phyloP scores from a whole-genome alignment of 2,888 invertebrate species.

The Uloborus plumipes region DNA sequence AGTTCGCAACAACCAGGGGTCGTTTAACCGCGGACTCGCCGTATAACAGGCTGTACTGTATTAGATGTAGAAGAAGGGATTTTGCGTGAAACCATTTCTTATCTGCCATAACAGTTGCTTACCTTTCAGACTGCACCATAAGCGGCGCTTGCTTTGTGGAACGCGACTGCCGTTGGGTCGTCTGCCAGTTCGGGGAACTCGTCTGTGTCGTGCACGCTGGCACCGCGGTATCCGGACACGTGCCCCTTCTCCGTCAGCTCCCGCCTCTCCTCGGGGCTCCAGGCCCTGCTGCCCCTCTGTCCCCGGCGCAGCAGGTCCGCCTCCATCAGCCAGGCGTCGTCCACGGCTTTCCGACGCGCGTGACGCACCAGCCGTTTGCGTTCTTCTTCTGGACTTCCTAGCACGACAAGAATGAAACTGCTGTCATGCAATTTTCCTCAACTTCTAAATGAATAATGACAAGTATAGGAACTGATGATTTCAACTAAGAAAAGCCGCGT shows the following conservation, averaged over 20 bases:
- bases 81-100: too few relatives aligned
- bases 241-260: slow-evolving; percentile 89
- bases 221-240: slow-evolving; percentile 91
- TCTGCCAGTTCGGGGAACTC: slow-evolving; percentile 92
- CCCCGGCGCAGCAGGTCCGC: slow-evolving; percentile 78
- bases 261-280: slow-evolving; percentile 93
- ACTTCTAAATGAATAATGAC: too few relatives aligned
- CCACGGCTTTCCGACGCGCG: slow-evolving; percentile 85
- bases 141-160: slow-evolving; percentile 75
- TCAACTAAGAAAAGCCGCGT: too few relatives aligned
- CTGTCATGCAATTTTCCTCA: too few relatives aligned
- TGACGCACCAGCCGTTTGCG: slow-evolving; percentile 88
- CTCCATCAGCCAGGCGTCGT: slow-evolving; percentile 93
- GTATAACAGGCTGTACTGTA: too few relatives aligned
- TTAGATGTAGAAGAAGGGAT: too few relatives aligned
- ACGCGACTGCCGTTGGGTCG: slow-evolving; percentile 93
- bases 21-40: too few relatives aligned
- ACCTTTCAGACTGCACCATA: slow-evolving; percentile 41
- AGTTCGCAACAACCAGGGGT: too few relatives aligned
- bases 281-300: slow-evolving; percentile 76
- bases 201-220: slow-evolving; percentile 89
- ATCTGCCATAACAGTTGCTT: background rate
- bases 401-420: background rate
- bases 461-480: too few relatives aligned
- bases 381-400: slow-evolving; percentile 83